Conservation (phyloP, 2,113 vertebrate species). For the Antechinus flavipes region DNA sequence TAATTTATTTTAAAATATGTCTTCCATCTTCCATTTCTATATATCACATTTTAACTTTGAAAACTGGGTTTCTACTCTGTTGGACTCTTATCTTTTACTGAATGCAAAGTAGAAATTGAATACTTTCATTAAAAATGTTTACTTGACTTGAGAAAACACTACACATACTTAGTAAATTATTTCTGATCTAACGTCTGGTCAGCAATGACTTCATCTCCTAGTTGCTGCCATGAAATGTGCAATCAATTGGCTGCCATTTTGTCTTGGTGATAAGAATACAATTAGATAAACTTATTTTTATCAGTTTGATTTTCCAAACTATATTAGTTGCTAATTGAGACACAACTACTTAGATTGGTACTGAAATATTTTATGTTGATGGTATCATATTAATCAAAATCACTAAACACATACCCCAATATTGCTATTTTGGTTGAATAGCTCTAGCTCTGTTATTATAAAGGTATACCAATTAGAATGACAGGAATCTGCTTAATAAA, state of each 20-base stretch:
- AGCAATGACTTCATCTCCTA: not conserved
- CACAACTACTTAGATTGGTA: constrained; percentile 23
- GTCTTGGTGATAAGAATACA: not conserved
- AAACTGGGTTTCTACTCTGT: constrained; percentile 56
- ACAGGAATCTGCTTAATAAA: not conserved
- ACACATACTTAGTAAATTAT: constrained; percentile 52
- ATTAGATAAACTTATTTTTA: constrained; percentile 14
- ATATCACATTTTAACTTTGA: constrained; percentile 26
- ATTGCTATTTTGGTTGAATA: not conserved
- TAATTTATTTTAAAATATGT: not conserved
- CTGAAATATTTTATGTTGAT: constrained; percentile 21
- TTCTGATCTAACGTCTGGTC: constrained; percentile 40
- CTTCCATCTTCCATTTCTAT: not conserved
- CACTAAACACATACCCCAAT: not conserved
- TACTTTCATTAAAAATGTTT: constrained; percentile 26
- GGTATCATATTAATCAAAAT: not conserved
- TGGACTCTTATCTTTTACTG: constrained; percentile 52
- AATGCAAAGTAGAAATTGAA: constrained; percentile 59
- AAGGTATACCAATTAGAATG: not conserved
- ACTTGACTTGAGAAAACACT: constrained; percentile 31
- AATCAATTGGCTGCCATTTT: not conserved
- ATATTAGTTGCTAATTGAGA: constrained; percentile 10
- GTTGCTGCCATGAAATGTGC: not conserved
- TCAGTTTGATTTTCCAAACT: not conserved
- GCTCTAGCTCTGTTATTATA: not conserved